Evolutionary conservation across 92 coral and sea anemone genomes (phyloP), one percentile per base, ranked within the genome.

Genomic region (Diadumene lineata): DNA sequence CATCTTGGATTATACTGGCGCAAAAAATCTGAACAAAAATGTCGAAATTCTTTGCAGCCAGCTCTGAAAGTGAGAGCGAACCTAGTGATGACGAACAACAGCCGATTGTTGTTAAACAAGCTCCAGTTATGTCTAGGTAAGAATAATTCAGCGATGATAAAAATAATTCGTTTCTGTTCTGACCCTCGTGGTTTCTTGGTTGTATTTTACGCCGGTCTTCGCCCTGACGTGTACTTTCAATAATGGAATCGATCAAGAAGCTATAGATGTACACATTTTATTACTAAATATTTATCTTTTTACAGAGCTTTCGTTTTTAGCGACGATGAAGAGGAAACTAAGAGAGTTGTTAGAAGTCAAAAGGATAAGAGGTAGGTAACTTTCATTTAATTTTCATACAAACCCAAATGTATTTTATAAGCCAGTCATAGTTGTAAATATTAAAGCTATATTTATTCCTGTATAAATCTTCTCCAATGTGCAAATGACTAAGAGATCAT

Each of bases 241-340:
- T 58, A 58, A 22, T 21, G n/a, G 4, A 15, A 21, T 53, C 60
- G n/a, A 21, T 53, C n/a, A 23, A 13, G 21, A 15, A 53, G 19
- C n/a, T 13, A 9, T 4, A 15, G 27, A 60, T 8, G 32, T 23
- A 4, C 8, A 70, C 13, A 11, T 43, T 23, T 21, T 10, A 23
- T 44, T 46, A 46, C 11, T 34, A 55, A 55, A 18, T 31, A 1
- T 16, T 70, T 17, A 4, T 53, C 66, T 66, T 25, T 76, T 73
- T 17, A 28, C 69, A 90, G 96, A 75, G 84, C 93, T 11, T 93
- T 82, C 78, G 82, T 88, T 56, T 91, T 90, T 87, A 94, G 98
- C 84, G 98, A 94, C 34, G 98, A 94, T 34, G 98, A 94, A 70
- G 98, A 94, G 77, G 98, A 94, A 63, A 94, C 98, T 0, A 94